Conservation (phyloP, 2,888 invertebrate genomes). For the Lacanobia wlatinum region DNA sequence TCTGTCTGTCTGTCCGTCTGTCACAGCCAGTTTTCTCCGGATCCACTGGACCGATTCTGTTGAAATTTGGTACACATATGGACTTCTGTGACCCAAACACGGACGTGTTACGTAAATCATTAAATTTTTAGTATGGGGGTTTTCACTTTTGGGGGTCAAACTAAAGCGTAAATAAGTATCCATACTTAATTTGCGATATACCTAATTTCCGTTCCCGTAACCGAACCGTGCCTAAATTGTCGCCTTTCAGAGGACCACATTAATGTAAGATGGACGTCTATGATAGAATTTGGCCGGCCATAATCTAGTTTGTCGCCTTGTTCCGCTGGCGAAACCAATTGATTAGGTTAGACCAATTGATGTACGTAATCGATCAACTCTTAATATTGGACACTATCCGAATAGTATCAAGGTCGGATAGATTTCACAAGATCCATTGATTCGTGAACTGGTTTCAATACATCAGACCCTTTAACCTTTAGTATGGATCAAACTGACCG, state of each 20-base stretch:
- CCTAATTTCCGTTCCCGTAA: neutral
- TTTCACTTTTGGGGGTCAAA: too few species aligned
- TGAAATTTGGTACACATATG: too few species aligned
- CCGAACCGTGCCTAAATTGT: neutral
- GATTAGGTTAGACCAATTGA: conserved; percentile 52
- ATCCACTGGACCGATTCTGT: too few species aligned
- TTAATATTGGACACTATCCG: conserved; percentile 28
- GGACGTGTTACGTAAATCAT: too few species aligned
- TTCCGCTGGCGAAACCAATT: conserved; percentile 37
- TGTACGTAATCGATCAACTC: conserved; percentile 53
- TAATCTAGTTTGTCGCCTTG: conserved; percentile 50
- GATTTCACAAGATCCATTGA: conserved; percentile 37
- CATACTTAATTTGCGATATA: neutral
- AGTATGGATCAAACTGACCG: conserved; percentile 20
- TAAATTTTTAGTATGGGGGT: too few species aligned
- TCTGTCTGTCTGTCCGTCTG: too few species aligned
- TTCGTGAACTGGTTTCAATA: conserved; percentile 38
- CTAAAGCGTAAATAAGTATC: too few species aligned
- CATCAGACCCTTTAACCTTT: conserved; percentile 23
- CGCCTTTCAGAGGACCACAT: conserved; percentile 1
- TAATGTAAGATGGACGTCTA: conserved; percentile 19
- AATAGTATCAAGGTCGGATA: conserved; percentile 39
- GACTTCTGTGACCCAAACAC: too few species aligned
- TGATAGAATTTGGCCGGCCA: conserved; percentile 23
- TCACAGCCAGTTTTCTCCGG: too few species aligned